Conservation (phyloP, 2,113 vertebrate species). For the Aegypius monachus region DNA sequence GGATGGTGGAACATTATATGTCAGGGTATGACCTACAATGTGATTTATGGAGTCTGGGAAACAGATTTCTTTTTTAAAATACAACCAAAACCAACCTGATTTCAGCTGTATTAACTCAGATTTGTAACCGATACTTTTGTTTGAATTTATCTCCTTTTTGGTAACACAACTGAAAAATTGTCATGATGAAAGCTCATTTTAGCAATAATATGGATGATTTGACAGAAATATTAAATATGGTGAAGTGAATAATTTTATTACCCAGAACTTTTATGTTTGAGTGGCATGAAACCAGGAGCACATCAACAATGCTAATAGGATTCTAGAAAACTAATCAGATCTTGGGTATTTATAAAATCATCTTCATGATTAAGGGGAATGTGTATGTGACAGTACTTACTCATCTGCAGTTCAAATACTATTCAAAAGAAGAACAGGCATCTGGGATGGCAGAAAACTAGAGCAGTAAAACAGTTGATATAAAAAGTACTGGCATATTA, state of each 20-base stretch:
- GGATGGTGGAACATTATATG: not conserved
- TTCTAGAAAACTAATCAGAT: not conserved
- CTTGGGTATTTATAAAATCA: not conserved
- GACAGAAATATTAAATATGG: not conserved
- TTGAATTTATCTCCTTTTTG: not conserved
- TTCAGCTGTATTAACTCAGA: not conserved
- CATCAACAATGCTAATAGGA: not conserved
- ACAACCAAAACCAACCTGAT: not conserved
- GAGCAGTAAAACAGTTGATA: not conserved
- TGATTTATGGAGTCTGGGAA: not conserved
- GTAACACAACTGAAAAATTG: not conserved
- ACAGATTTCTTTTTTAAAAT: not conserved
- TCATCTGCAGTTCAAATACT: not conserved
- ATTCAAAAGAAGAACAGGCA: not conserved
- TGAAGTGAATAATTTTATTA: not conserved
- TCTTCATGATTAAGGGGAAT: not conserved
- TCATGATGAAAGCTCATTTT: not conserved
- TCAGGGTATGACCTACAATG: not conserved
- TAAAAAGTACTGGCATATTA: not conserved
- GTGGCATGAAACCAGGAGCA: not conserved
- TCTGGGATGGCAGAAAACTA: not conserved
- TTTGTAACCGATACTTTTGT: not conserved
- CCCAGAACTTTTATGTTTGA: not conserved
- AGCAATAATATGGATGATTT: not conserved
- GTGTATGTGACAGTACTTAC: not conserved